These are phyloP conservation scores for Elmis aenea DNA, from an alignment of 2,888 invertebrate species.

Conservation along the genomic window DNA sequence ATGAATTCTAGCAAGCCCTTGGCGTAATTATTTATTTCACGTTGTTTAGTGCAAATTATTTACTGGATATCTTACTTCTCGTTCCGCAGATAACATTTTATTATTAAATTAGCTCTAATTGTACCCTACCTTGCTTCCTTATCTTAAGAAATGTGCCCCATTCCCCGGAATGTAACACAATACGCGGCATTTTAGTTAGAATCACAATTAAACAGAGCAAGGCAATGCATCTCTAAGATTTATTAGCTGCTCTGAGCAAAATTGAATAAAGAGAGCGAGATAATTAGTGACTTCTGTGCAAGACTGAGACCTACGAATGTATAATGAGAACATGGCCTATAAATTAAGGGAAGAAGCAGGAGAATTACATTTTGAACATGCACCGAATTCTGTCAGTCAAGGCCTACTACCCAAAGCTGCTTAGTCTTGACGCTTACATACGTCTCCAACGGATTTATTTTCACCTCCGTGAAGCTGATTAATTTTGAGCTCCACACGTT, in stretches of 20 bases:
- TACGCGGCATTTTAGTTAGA: conserved; percentile 20
- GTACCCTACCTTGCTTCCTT: conserved; percentile 17
- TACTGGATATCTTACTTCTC: too few relatives aligned
- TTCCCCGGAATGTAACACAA: conserved; percentile 18
- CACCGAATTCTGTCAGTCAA: conserved; percentile 37
- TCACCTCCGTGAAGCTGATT: conserved; percentile 13
- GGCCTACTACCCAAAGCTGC: conserved; percentile 18
- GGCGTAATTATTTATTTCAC: too few relatives aligned
- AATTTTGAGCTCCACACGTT: too few relatives aligned
- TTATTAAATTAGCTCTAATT: conserved; percentile 21
- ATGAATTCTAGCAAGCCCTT: too few relatives aligned
- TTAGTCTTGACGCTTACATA: conserved; percentile 15
- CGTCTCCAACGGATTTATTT: conserved; percentile 19
- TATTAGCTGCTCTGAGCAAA: conserved; percentile 28
- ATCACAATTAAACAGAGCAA: conserved; percentile 22
- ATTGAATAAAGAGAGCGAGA: conserved; percentile 38
- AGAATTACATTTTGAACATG: conserved; percentile 36
- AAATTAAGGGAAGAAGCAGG: conserved; percentile 37
- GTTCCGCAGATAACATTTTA: conserved; percentile 16
- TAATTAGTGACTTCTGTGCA: conserved; percentile 37
- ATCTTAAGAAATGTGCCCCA: conserved; percentile 14
- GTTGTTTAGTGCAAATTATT: too few relatives aligned
- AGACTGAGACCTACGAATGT: conserved; percentile 34
- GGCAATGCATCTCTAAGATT: conserved; percentile 24
- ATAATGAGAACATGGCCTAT: conserved; percentile 40